These are phyloP conservation scores for Pardosa pseudoannulata DNA, from an alignment of 2,888 invertebrate genomes.

Conservation along the genomic window DNA sequence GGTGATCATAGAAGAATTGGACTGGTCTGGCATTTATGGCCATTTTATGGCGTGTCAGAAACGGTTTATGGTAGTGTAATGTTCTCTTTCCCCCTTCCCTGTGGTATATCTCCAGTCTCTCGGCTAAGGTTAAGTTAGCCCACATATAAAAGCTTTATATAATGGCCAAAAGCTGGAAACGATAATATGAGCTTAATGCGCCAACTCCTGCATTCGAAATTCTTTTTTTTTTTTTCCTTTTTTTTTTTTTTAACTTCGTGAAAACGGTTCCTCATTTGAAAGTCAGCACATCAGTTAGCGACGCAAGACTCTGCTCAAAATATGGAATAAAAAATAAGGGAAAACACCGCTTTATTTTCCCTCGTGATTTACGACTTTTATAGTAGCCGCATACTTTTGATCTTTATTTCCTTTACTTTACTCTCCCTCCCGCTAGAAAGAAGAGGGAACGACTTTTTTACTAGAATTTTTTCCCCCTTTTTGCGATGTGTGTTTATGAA, in stretches of 20 bases:
- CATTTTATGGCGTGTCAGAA: conserved; percentile 71
- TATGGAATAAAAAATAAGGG: conserved; percentile 34
- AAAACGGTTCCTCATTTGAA: conserved; percentile 63
- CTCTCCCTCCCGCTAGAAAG: neutral
- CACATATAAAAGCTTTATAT: conserved; percentile 72
- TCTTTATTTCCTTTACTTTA: conserved; percentile 34
- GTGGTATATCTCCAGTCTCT: conserved; percentile 46
- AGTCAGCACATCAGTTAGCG: conserved; percentile 65
- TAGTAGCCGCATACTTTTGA: conserved; percentile 37
- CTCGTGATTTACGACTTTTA: conserved; percentile 51
- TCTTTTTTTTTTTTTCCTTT: conserved; percentile 37
- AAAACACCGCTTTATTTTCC: conserved; percentile 49
- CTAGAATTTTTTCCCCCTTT: neutral
- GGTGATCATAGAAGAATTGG: conserved; percentile 66
- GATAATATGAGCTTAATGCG: conserved; percentile 68
- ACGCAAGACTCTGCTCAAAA: conserved; percentile 20
- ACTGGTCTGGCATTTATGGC: conserved; percentile 70
- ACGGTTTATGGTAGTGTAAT: conserved; percentile 71
- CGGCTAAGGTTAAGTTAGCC: conserved; percentile 62
- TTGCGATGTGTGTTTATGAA: neutral
- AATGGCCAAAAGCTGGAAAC: conserved; percentile 72
- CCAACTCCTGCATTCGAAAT: conserved; percentile 52
- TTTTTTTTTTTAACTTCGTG: conserved; percentile 33
- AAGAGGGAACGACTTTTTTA: conserved; percentile 10
- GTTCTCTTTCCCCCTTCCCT: conserved; percentile 59